Percentiles rank a stretch among this genome's conserved stretches.
Evolutionary conservation across 2,113 vertebrate species (phyloP).

Genomic region (Tamias sibiricus): DNA sequence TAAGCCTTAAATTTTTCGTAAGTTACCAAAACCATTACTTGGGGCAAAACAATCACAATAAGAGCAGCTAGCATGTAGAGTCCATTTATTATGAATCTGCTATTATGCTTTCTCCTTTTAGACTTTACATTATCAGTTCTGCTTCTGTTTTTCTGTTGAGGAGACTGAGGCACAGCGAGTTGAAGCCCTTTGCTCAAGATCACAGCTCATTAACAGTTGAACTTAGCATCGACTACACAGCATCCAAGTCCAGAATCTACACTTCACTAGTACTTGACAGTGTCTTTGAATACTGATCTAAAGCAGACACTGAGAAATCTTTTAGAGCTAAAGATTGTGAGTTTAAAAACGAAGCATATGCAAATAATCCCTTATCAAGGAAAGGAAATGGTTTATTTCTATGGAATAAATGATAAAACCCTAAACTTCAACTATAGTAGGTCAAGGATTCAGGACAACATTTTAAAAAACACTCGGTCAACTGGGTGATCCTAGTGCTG

Average conservation of each 20-base stretch:
- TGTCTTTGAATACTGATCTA: background rate
- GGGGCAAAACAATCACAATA: background rate
- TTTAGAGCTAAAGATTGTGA: background rate
- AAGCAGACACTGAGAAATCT: background rate
- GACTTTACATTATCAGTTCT: background rate
- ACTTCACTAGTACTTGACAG: background rate
- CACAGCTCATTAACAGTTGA: background rate
- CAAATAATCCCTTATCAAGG: background rate
- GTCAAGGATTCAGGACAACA: background rate
- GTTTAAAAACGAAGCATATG: background rate
- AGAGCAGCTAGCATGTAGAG: background rate
- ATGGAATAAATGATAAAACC: background rate
- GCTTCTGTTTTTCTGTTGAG: conserved; percentile 1
- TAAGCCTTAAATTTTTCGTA: background rate
- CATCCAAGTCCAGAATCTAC: background rate
- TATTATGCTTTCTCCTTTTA: background rate
- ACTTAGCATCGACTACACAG: too few species aligned
- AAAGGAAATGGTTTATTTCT: background rate
- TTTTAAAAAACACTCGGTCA: background rate
- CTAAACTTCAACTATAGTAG: background rate
- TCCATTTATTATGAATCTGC: background rate
- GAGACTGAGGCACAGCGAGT: background rate
- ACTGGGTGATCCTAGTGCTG: background rate
- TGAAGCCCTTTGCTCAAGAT: background rate
- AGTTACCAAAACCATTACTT: background rate